Conservation (phyloP, 30 jellyfish, hydroid and myxozoan genomes). For the Aurelia aurita region DNA sequence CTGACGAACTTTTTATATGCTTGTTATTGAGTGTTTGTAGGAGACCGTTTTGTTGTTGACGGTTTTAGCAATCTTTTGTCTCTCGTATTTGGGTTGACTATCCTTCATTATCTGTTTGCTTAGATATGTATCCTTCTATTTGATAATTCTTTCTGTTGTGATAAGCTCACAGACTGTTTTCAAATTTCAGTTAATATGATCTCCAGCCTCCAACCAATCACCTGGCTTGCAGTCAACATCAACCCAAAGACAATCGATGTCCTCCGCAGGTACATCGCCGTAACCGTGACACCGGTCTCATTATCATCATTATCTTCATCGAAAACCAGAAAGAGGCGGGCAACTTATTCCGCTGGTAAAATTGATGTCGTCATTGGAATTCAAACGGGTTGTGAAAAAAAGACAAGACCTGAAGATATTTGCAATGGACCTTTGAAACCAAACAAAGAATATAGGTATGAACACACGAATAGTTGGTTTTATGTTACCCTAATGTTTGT, state of each 20-base stretch:
- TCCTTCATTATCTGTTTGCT: no score
- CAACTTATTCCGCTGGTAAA: not conserved
- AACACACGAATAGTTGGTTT: no score
- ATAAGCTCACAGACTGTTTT: not conserved
- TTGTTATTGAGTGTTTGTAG: no score
- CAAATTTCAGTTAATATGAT: conserved; percentile 58
- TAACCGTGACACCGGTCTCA: not conserved
- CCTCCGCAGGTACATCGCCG: conserved; percentile 67
- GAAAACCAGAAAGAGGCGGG: conserved; percentile 17
- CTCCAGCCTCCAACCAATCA: conserved; percentile 34
- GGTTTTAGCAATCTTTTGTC: no score
- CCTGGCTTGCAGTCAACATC: conserved; percentile 70
- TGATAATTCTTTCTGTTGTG: no score
- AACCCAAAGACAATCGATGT: conserved; percentile 9
- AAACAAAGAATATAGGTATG: conserved; percentile 73
- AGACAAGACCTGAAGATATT: conserved; percentile 10
- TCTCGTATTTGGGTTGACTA: no score
- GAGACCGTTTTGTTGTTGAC: no score
- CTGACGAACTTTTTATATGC: no score
- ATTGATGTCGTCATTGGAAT: conserved; percentile 68
- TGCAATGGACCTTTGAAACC: conserved; percentile 90
- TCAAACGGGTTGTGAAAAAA: conserved; percentile 51
- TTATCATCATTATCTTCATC: not conserved
- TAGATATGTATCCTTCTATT: no score
- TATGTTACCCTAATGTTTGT: no score